Evolutionary conservation across 2,888 invertebrate genomes (phyloP).

Genomic region (Drosophila greeni): DNA sequence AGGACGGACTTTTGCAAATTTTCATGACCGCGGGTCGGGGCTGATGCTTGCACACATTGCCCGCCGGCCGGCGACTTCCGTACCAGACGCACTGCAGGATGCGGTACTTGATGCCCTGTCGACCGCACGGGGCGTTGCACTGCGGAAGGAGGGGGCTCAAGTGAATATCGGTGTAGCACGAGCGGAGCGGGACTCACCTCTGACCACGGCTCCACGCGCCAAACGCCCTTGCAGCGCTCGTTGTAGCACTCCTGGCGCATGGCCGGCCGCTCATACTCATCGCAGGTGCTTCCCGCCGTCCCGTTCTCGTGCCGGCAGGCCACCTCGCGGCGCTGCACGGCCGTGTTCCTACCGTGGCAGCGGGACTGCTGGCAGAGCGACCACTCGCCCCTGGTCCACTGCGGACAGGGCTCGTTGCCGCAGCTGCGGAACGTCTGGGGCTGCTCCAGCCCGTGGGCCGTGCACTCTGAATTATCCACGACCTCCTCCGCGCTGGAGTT

Average conservation of each 20-base stretch:
- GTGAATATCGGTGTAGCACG: conserved; percentile 11
- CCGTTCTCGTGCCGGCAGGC: conserved; percentile 80
- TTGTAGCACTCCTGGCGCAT: conserved; percentile 89
- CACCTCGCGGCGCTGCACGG: conserved; percentile 85
- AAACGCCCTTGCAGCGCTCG: conserved; percentile 91
- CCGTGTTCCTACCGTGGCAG: conserved; percentile 87
- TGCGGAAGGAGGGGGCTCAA: conserved; percentile 75
- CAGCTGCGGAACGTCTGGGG: conserved; percentile 84
- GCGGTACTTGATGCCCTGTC: conserved; percentile 91
- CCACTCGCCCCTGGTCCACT: conserved; percentile 87
- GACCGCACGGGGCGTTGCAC: conserved; percentile 92
- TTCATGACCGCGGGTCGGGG: conserved; percentile 88
- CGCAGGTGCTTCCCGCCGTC: conserved; percentile 80
- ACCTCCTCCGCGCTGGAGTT: conserved; percentile 47
- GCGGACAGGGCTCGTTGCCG: conserved; percentile 85
- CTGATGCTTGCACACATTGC: conserved; percentile 89
- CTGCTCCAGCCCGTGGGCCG: conserved; percentile 84
- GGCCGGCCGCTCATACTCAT: conserved; percentile 85
- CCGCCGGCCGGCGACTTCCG: conserved; percentile 89
- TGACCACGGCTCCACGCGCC: conserved; percentile 96
- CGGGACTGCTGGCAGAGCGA: conserved; percentile 85
- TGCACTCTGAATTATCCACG: conserved; percentile 84
- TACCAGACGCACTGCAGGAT: conserved; percentile 96
- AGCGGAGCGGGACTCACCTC: conserved; percentile 82
- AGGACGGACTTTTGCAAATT: conserved; percentile 86